Percentiles rank a stretch among this genome's conserved stretches.
phyloP scores from a whole-genome alignment of 2,888 invertebrate genomes.

The Antitype chi region DNA sequence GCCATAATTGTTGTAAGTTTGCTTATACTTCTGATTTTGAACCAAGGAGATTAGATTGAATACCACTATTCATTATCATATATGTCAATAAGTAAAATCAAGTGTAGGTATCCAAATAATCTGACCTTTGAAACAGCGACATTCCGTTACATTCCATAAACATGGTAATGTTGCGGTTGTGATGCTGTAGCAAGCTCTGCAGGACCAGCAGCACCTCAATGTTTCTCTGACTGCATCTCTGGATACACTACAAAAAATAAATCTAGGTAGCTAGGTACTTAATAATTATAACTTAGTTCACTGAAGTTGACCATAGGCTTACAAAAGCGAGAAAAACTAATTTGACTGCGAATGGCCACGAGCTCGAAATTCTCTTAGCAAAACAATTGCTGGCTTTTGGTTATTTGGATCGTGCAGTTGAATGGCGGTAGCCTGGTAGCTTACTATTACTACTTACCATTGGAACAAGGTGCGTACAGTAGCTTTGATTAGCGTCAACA shows the following conservation, averaged over 20 bases:
- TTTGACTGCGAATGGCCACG: not conserved
- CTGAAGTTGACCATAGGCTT: not conserved
- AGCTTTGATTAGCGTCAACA: conserved; percentile 78
- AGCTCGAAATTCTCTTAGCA: not conserved
- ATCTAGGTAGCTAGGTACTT: not conserved
- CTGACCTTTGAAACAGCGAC: conserved; percentile 80
- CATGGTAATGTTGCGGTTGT: conserved; percentile 75
- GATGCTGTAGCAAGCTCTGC: conserved; percentile 77
- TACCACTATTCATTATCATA: not conserved
- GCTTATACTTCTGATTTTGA: not conserved
- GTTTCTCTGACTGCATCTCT: conserved; percentile 74
- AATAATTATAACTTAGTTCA: not conserved
- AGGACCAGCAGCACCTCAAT: conserved; percentile 77
- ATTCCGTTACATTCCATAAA: conserved; percentile 81
- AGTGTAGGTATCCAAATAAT: not conserved
- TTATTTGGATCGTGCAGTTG: not conserved
- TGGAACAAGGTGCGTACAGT: conserved; percentile 83
- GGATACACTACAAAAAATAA: conserved; percentile 74
- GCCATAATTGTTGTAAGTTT: not conserved
- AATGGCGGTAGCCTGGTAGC: not conserved
- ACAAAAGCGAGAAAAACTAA: not conserved
- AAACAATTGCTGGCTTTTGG: not conserved
- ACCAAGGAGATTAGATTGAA: not conserved
- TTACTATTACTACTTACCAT: conserved; percentile 71
- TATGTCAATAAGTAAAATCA: not conserved